Evolutionary conservation across 2,113 vertebrate species (phyloP), one percentile per base, ranked within the genome.

Genomic region (Mirza zaza): DNA sequence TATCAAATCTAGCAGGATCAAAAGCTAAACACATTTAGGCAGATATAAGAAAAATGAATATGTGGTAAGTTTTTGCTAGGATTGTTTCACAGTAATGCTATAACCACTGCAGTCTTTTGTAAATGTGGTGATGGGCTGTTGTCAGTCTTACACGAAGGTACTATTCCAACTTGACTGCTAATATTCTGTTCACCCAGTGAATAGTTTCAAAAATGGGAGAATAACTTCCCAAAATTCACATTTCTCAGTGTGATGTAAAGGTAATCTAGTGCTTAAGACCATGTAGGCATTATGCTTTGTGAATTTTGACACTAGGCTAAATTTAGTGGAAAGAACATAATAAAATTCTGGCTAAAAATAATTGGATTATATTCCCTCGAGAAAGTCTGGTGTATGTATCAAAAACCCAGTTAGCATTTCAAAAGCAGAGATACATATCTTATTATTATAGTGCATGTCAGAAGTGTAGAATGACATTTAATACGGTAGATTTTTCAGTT

Each of bases 241-340:
- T 77, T 91, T 97, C 50, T 73, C 50, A n/a, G 34, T 79, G 25
- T 73, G 6, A 55, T 80, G 18, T 94, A 89, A 96, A 95, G 90
- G 42, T 96, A 95, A 97, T 95, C 89, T 50, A 34, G 59, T 71
- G 65, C 88, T 97, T 93, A 96, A 89, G 68, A 96, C 75, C 48
- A 65, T 81, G 39, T 15, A 87, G 75, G n/a, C 86, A 67, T 86
- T 97, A 90, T 95, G 68, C 57, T 92, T 83, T 90, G 87, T 96
- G 91, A 95, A 85, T 98, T 92, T 83, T 96, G 89, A 95, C 91
- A 95, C 89, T 93, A 90, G 95, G 73, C 95, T 97, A 97, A 95
- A 97, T 96, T 98, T 98, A 97, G 96, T 98, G 96, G 93, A 97
- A 97, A 94, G 17, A 85, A 93, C 36, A 79, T 97, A 97, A 98